Evolutionary conservation across 2,888 invertebrate species (phyloP).

Genomic region (Sinopyrophorus schimmeli): DNA sequence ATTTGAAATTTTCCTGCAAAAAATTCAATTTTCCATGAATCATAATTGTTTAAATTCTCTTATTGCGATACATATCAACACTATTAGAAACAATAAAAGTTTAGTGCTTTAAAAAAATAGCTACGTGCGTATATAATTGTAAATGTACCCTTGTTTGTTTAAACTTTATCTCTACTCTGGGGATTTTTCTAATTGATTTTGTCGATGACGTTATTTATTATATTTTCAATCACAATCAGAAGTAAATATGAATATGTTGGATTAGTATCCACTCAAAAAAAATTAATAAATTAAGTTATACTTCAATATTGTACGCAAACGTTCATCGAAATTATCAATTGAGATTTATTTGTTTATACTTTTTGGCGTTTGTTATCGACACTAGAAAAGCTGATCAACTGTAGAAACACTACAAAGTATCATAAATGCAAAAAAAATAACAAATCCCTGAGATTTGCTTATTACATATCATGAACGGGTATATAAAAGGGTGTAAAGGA

Average conservation of each 20-base stretch:
- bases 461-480: background rate
- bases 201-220: slow-evolving; percentile 7
- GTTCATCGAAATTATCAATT: background rate
- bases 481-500: slow-evolving; percentile 11
- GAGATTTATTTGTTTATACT: too few relatives aligned
- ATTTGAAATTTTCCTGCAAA: slow-evolving; percentile 63
- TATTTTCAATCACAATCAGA: slow-evolving; percentile 19
- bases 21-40: too few relatives aligned
- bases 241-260: slow-evolving; percentile 7
- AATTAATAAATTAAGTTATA: slow-evolving; percentile 18
- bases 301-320: slow-evolving; percentile 1
- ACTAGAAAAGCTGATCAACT: background rate
- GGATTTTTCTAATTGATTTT: slow-evolving; percentile 15
- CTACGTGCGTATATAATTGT: slow-evolving; percentile 11
- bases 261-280: slow-evolving; percentile 21
- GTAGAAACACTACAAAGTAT: background rate
- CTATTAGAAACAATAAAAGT: slow-evolving; percentile 15
- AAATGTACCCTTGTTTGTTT: slow-evolving; percentile 9
- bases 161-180: slow-evolving; percentile 8
- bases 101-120: background rate
- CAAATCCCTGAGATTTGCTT: slow-evolving; percentile 7
- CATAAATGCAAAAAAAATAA: background rate
- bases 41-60: too few relatives aligned
- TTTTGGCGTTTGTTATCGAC: background rate
- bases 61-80: too few relatives aligned